Percentiles rank a stretch among this genome's conserved stretches.
These are phyloP conservation scores for Trichacis sp. DNA, from an alignment of 2,888 invertebrate species.

Conservation along the genomic window DNA sequence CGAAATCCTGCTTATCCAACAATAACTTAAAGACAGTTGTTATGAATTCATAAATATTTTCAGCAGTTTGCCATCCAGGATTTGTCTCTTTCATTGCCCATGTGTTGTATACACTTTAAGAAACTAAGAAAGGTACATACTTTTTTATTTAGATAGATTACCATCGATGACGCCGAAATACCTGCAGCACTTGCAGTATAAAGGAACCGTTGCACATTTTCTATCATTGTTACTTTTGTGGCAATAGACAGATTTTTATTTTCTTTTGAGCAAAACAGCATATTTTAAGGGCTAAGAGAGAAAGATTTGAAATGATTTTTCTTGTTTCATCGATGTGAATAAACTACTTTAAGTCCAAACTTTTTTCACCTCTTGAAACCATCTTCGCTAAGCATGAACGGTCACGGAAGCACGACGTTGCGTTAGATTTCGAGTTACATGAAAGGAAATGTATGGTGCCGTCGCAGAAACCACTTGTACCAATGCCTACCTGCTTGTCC, in stretches of 20 bases:
- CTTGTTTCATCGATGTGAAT: too few species aligned
- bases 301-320: too few species aligned
- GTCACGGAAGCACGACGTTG: too few species aligned
- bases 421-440: too few species aligned
- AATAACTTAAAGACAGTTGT: neutral
- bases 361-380: too few species aligned
- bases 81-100: neutral
- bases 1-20: neutral
- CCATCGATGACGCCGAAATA: neutral
- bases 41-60: neutral
- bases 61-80: neutral
- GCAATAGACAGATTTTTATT: neutral
- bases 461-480: too few species aligned
- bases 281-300: too few species aligned
- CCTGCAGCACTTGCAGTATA: neutral
- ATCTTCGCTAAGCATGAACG: too few species aligned
- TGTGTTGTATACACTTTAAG: neutral
- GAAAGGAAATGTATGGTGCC: too few species aligned
- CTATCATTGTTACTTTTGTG: neutral
- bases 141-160: neutral
- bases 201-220: neutral
- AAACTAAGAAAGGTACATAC: neutral
- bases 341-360: too few species aligned
- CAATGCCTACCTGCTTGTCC: too few species aligned
- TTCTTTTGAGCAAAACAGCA: too few species aligned